Evolutionary conservation across 1,140 invertebrate species (phyloP).

Genomic region (Acyrthosiphon pisum): DNA sequence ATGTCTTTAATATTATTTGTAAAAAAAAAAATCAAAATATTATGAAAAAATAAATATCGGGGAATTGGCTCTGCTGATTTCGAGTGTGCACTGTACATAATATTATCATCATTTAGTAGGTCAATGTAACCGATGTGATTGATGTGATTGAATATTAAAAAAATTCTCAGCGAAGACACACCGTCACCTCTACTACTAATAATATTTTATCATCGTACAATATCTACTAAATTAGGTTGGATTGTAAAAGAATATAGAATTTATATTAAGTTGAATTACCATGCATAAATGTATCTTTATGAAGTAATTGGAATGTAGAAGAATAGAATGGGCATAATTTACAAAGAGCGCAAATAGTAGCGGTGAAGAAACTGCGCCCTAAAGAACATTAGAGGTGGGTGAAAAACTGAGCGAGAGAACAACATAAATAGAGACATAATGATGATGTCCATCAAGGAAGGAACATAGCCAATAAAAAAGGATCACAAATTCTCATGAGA

Average conservation of each 20-base stretch:
- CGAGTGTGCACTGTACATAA: no score
- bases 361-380: not conserved
- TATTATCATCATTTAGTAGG: not conserved
- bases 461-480: not conserved
- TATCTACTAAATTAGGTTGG: not conserved
- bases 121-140: not conserved
- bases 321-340: not conserved
- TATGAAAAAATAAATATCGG: not conserved
- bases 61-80: not conserved
- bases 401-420: not conserved
- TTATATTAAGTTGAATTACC: no score
- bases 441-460: not conserved
- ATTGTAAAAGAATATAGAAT: not conserved
- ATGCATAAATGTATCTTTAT: no score
- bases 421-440: not conserved
- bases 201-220: not conserved
- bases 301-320: not conserved
- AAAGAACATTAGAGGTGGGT: no score
- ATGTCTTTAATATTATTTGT: not conserved
- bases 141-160: not conserved
- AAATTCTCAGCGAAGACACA: not conserved
- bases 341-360: not conserved
- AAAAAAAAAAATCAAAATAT: not conserved
- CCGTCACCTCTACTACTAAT: not conserved
- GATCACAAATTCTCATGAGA: not conserved